These are phyloP conservation scores for Eonycteris spelaea DNA, from an alignment of 2,113 vertebrate species.

Conservation along the genomic window DNA sequence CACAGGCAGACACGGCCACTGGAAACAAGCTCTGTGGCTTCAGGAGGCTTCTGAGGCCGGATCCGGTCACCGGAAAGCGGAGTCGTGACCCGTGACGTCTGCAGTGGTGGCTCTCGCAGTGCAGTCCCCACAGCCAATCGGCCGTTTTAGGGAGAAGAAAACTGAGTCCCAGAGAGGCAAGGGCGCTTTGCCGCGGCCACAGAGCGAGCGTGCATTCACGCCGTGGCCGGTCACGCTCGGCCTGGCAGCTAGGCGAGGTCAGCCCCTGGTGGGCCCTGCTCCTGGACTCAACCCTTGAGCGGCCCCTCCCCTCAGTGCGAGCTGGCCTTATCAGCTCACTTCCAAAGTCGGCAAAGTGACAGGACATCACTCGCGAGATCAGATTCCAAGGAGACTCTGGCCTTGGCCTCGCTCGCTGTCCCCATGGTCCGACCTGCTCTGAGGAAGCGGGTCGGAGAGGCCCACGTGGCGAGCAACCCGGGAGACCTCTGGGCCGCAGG, in stretches of 20 bases:
- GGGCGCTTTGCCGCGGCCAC: accelerated
- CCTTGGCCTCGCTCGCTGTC: background rate
- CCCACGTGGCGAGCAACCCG: background rate
- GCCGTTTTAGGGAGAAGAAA: background rate
- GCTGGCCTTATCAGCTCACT: background rate
- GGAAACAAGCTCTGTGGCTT: background rate
- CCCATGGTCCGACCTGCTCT: no score
- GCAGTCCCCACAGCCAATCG: background rate
- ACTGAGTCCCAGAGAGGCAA: background rate
- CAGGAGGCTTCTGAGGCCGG: background rate
- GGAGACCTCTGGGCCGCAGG: background rate
- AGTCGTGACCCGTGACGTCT: accelerated
- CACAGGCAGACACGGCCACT: accelerated
- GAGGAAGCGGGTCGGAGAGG: background rate
- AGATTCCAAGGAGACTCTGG: background rate
- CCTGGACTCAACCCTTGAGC: background rate
- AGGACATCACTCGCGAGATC: background rate
- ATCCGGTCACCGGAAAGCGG: background rate
- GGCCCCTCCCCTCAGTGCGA: background rate
- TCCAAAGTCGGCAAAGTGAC: background rate
- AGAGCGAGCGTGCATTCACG: no score
- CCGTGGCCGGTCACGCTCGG: background rate
- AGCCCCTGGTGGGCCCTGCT: background rate
- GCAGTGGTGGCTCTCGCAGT: background rate
- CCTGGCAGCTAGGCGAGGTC: background rate